These are phyloP conservation scores for Chymomyza costata DNA, from an alignment of 1,140 invertebrate genomes.

Conservation along the genomic window DNA sequence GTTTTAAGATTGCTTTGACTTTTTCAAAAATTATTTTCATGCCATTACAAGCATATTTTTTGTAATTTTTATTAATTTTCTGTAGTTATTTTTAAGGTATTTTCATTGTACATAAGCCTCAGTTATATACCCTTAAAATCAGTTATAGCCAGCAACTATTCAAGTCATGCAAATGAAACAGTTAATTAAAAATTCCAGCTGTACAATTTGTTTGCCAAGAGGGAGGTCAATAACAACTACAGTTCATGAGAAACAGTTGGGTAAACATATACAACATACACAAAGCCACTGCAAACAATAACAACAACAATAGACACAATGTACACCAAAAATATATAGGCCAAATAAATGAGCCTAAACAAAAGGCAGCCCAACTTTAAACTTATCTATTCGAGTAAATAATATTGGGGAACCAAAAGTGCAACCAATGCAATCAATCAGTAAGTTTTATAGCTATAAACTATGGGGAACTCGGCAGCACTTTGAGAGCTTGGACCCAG, in stretches of 20 bases:
- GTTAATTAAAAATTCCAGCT: constrained; percentile 15
- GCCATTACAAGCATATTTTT: too few species aligned
- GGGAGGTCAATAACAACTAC: constrained; percentile 53
- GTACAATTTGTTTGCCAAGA: constrained; percentile 6
- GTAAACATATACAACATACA: constrained; percentile 26
- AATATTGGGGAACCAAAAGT: constrained; percentile 14
- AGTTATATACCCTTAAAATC: too few species aligned
- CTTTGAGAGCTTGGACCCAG: constrained; percentile 11
- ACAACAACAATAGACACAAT: constrained; percentile 8
- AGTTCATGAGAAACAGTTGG: constrained; percentile 43
- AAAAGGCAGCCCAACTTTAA: constrained; percentile 28
- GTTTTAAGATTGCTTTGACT: too few species aligned
- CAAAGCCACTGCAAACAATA: constrained; percentile 18
- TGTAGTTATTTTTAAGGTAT: too few species aligned
- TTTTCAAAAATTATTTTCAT: too few species aligned
- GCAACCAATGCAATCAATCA: constrained; percentile 49
- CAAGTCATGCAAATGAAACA: constrained; percentile 21
- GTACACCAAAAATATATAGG: constrained; percentile 48
- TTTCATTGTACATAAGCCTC: too few species aligned
- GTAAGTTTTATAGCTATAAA: constrained; percentile 40
- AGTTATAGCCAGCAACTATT: too few species aligned
- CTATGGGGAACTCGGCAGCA: constrained; percentile 21
- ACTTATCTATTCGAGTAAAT: constrained; percentile 37
- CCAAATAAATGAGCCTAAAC: constrained; percentile 55
- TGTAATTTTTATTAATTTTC: too few species aligned